These are phyloP conservation scores for Andrena flavipes DNA, from an alignment of 2,888 invertebrate genomes.

Conservation along the genomic window DNA sequence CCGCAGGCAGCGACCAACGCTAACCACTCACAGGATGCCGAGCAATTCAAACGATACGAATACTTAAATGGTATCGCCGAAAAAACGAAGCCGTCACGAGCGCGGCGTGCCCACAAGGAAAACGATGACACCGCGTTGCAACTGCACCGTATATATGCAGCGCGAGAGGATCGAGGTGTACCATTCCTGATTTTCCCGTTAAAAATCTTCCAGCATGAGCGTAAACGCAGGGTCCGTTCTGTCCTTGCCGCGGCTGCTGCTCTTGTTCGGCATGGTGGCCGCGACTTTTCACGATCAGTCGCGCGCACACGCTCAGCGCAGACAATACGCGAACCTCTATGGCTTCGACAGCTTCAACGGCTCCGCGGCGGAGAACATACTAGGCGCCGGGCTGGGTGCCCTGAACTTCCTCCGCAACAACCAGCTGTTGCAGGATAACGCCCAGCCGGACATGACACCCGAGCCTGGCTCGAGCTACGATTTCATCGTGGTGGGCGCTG, in stretches of 20 bases:
- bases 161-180: background rate
- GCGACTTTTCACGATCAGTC: background rate
- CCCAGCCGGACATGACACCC: slow-evolving; percentile 83
- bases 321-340: slow-evolving; percentile 27
- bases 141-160: background rate
- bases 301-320: background rate
- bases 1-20: too few species aligned
- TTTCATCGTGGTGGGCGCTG: slow-evolving; percentile 92
- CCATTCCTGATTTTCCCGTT: slow-evolving; percentile 8
- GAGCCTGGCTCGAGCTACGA: slow-evolving; percentile 86
- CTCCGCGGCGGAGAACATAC: background rate
- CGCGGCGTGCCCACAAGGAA: background rate
- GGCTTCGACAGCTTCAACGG: background rate
- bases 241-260: background rate
- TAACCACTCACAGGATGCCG: too few species aligned
- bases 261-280: background rate
- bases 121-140: background rate
- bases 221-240: background rate
- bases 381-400: background rate
- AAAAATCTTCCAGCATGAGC: slow-evolving; percentile 8
- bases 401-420: slow-evolving; percentile 1
- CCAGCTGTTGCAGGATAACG: background rate
- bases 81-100: background rate
- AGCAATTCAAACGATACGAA: background rate
- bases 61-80: background rate